phyloP scores from a whole-genome alignment of 2,797 vertebrate genomes.

The Sebastolobus altivelis region DNA sequence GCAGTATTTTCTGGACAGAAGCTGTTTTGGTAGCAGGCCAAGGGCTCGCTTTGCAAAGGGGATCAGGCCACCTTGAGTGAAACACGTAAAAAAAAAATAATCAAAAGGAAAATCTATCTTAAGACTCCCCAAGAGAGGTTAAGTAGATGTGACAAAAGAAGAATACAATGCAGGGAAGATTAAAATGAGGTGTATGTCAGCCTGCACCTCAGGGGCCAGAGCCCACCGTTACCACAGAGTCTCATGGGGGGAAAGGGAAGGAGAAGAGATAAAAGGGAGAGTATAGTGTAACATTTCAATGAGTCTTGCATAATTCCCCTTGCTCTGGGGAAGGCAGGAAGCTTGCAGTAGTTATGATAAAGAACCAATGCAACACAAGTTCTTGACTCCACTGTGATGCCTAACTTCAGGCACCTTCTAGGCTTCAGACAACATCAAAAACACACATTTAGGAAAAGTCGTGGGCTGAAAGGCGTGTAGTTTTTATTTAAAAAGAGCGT shows the following conservation, averaged over 20 bases:
- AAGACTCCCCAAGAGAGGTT: constrained; percentile 39
- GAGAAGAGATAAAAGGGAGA: constrained; percentile 41
- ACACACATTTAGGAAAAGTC: neutral
- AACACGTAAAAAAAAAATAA: neutral
- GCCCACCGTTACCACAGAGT: constrained; percentile 24
- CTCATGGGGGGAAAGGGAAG: constrained; percentile 30
- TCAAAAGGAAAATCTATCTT: constrained; percentile 14
- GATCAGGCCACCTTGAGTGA: constrained; percentile 1
- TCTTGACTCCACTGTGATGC: neutral
- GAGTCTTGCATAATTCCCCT: constrained; percentile 60
- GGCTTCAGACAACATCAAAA: too few relatives aligned
- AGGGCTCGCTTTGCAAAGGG: neutral
- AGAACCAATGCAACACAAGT: constrained; percentile 20
- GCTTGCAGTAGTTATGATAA: constrained; percentile 10
- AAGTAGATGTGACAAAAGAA: constrained; percentile 61
- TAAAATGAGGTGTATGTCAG: constrained; percentile 59
- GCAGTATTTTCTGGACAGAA: constrained; percentile 8
- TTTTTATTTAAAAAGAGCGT: neutral
- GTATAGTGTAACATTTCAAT: constrained; percentile 50
- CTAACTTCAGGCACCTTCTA: neutral
- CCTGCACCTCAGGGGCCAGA: constrained; percentile 45
- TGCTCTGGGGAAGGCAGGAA: constrained; percentile 24
- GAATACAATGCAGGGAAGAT: constrained; percentile 50
- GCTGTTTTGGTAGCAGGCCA: neutral
- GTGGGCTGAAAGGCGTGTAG: too few relatives aligned